phyloP scores from a whole-genome alignment of 1,140 invertebrate species.

The Micrasema minimum region DNA sequence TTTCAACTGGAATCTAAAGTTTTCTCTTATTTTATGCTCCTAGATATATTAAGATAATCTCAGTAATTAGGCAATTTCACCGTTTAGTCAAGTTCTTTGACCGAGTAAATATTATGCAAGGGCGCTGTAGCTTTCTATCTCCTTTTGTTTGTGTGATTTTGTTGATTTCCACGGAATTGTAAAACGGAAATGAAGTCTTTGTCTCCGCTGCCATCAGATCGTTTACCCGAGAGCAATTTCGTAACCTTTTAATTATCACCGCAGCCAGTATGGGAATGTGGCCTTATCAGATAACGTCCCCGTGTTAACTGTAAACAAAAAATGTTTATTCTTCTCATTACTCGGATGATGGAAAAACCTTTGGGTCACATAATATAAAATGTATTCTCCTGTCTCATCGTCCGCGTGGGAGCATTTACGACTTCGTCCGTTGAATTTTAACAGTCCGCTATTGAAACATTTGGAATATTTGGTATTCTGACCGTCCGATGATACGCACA shows the following conservation, averaged over 20 bases:
- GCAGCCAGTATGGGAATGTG: constrained; percentile 18
- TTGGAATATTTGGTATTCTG: constrained; percentile 21
- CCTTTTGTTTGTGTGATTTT: constrained; percentile 18
- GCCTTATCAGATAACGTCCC: constrained; percentile 26
- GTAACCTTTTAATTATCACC: constrained; percentile 35
- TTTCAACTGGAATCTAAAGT: not conserved
- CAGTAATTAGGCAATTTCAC: constrained; percentile 13
- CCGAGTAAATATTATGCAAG: constrained; percentile 10
- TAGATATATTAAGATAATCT: not conserved
- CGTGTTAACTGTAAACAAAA: constrained; percentile 27
- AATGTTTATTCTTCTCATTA: constrained; percentile 32
- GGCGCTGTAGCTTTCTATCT: constrained; percentile 14
- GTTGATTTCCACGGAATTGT: constrained; percentile 9
- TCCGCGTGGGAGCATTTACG: constrained; percentile 26
- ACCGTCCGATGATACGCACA: not conserved
- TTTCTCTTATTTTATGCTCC: not conserved
- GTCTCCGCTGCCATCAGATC: constrained; percentile 14
- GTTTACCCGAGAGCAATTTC: constrained; percentile 14
- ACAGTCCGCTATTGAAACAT: constrained; percentile 11
- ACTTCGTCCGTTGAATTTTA: constrained; percentile 25
- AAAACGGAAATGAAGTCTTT: constrained; percentile 12
- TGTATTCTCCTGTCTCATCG: not conserved
- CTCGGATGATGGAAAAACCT: constrained; percentile 20
- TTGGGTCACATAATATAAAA: constrained; percentile 12
- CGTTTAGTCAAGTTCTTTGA: constrained; percentile 19